Percentiles rank a stretch among this genome's conserved stretches.
Conservation (phyloP, 2,888 invertebrate species). For the Gisinianus flammeolus region DNA sequence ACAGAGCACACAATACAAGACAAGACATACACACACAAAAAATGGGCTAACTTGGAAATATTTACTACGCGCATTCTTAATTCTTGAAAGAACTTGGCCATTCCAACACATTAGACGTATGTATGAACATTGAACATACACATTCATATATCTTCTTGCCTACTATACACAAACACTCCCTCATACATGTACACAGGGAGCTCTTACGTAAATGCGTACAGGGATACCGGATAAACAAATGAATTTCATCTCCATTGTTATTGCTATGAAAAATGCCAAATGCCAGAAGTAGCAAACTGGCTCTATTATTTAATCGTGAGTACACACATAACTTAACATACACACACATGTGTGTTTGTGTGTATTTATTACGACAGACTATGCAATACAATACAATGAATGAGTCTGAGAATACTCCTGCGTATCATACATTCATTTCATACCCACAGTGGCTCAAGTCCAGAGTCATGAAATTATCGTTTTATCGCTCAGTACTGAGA, state of each 20-base stretch:
- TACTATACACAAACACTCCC: background rate
- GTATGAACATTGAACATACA: background rate
- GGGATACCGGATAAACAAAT: background rate
- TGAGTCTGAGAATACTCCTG: too few relatives aligned
- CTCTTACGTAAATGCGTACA: background rate
- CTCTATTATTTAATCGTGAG: too few relatives aligned
- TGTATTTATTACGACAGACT: too few relatives aligned
- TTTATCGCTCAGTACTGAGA: too few relatives aligned
- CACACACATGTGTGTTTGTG: too few relatives aligned
- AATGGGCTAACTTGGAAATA: background rate
- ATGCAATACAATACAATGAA: too few relatives aligned
- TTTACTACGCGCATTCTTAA: constrained; percentile 1
- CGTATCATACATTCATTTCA: too few relatives aligned
- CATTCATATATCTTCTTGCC: background rate
- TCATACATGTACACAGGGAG: background rate
- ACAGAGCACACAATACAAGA: background rate
- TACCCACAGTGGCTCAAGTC: too few relatives aligned
- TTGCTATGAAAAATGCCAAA: too few relatives aligned
- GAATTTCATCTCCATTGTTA: background rate
- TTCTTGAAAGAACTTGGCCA: background rate
- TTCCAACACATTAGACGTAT: background rate
- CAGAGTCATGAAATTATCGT: too few relatives aligned
- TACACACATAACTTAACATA: too few relatives aligned
- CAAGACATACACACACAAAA: background rate
- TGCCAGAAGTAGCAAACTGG: too few relatives aligned